Base-by-base conservation (phyloP, 2,797 vertebrate species). In the Aldrovandia affinis region DNA sequence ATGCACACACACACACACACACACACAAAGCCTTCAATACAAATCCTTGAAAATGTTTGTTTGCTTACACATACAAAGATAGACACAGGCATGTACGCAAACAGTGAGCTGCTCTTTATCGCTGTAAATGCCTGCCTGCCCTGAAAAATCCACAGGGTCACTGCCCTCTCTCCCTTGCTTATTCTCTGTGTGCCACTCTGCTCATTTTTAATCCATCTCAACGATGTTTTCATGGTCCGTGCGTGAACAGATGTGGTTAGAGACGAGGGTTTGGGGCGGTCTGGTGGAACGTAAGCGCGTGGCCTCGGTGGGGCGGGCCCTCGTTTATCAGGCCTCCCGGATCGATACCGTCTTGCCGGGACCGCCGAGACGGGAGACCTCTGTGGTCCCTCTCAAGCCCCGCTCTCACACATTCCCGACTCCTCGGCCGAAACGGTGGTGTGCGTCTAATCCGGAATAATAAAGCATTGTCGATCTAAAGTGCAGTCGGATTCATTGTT, bases 401-500 rank as follows among this genome's bases (percentile, higher is more conserved):
- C 79, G 55, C 83, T 89, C 91, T 91, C 91, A 90, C 91, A 92
- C 93, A 91, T 70, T 90, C 93, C 93, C 92, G 90, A 90, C 96
- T 94, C 94, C 93, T 94, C 94, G 93, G 94, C 95, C 95, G 96
- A 94, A 98, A 97, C 97, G 96, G 98, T 97, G 97, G 95, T 91
- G 94, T 96, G 96, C 97, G 97, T 98, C 98, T 98, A 97, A 98
- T 97, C 12, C 94, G 96, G 96, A 98, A 98, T 98, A 98, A 99
- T 99, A 98, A 99, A 98, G 96, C 95, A 96, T 97, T 98, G 99
- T 98, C 96, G 98, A 99, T 98, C 96, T 93, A 94, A 95, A 96
- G 98, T 98, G 98, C 97, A 98, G 98, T 98, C 98, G 98, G 97
- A 96, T 98, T 98, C 96, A 98, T 99, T 98, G 98, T 97, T 94